Evolutionary conservation across 2,797 vertebrate species (phyloP).

Genomic region (Myotis myotis): DNA sequence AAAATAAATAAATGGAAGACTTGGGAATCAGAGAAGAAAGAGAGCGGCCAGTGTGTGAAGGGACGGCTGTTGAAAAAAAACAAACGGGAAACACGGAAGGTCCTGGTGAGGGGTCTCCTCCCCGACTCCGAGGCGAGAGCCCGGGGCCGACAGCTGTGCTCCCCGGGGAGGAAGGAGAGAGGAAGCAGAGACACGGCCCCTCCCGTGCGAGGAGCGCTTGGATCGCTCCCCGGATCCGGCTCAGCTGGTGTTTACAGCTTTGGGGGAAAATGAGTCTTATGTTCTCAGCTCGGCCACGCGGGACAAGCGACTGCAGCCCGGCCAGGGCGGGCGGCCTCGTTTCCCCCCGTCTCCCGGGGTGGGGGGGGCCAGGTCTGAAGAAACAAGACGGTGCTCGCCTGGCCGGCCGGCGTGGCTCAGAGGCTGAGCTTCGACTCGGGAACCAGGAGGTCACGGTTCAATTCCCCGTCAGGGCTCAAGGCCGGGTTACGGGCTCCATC

Average conservation of each 20-base stretch:
- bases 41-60: not conserved
- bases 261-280: slow-evolving; percentile 58
- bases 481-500: too few relatives aligned
- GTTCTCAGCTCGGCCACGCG: slow-evolving; percentile 11
- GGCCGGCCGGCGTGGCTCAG: too few relatives aligned
- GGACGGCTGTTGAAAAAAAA: not conserved
- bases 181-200: slow-evolving; percentile 53
- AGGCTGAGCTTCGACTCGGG: too few relatives aligned
- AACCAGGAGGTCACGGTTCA: too few relatives aligned
- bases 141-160: slow-evolving; percentile 63
- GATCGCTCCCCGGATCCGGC: slow-evolving; percentile 61
- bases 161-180: slow-evolving; percentile 48
- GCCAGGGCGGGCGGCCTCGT: not conserved
- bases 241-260: slow-evolving; percentile 78
- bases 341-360: not conserved
- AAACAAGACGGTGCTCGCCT: too few relatives aligned
- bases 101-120: not conserved
- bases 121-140: not conserved
- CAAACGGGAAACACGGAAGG: not conserved
- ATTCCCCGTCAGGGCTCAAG: too few relatives aligned
- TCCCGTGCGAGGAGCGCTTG: slow-evolving; percentile 63
- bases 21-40: not conserved
- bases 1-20: not conserved
- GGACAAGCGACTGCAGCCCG: not conserved
- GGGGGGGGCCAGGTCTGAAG: too few relatives aligned